Evolutionary conservation across 23 tunicate species (phyloP), one percentile per base, ranked within the genome.

Genomic region (Phallusia fumigata): DNA sequence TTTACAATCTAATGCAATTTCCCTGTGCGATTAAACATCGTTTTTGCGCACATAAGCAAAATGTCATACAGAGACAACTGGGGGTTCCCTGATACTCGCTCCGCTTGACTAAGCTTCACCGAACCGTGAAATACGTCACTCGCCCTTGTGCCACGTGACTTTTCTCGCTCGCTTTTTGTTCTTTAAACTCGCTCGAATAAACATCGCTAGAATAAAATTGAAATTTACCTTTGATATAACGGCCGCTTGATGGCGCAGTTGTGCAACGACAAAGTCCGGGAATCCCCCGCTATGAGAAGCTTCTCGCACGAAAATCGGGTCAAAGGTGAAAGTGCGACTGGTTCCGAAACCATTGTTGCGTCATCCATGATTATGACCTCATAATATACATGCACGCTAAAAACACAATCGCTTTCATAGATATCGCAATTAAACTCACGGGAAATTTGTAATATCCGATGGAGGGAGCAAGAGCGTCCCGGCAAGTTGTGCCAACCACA

Each of bases 401-500:
- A n/a, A n/a, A n/a, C n/a, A n/a, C n/a, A n/a, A n/a, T n/a, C n/a
- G n/a, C n/a, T n/a, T n/a, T 10, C 77, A 74, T 3, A 74, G 77
- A 74, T 30, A 32, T 74, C 5, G 30, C 8, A 30, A 31, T 18
- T 32, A 0, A 33, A 33, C 83, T 65, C 31, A 85, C 88, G 16
- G 88, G 88, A 79, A 85, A 85, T 79, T 85, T 85, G 64, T 36
- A 85, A 32, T 85, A 69, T 36, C 69, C 83, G 45, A 85, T 65
- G 40, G 65, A 65, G 33, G 83, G 78, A 3, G 79, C 69, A 19
- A 78, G 40, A 65, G 47, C 24, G 44, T 35, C 88, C 5, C 65
- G 44, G 22, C 83, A 78, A 31, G 83, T 85, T 30, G 77, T 19
- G 22, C 45, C 77, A 5, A 74, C 45, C 31, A 74, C 77, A 74